A percentile compares a stretch with the other conserved stretches of the same genome.
phyloP scores from a whole-genome alignment of 2,113 vertebrate genomes.

The Indicator indicator region DNA sequence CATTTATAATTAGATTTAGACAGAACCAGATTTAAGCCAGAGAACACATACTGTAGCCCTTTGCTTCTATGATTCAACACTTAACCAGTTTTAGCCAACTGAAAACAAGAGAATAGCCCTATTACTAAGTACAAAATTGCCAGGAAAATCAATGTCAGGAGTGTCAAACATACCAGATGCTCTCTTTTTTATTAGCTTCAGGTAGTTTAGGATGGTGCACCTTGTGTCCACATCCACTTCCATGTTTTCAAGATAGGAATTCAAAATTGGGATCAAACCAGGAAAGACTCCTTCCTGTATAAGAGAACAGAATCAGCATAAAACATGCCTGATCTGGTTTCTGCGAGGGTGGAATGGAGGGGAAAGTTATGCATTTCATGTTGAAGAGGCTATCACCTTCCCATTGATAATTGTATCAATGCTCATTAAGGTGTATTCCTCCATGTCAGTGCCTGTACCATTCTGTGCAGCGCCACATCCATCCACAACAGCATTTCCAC shows the following conservation, averaged over 20 bases:
- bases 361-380: neutral
- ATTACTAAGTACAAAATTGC: neutral
- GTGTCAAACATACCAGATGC: slow-evolving; percentile 86
- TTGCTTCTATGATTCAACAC: neutral
- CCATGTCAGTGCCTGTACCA: slow-evolving; percentile 73
- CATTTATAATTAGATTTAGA: neutral
- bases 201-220: slow-evolving; percentile 96
- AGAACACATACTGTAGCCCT: neutral
- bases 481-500: slow-evolving; percentile 87
- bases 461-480: slow-evolving; percentile 81
- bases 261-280: slow-evolving; percentile 94
- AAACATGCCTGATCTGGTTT: neutral
- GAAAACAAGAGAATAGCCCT: neutral
- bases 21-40: neutral
- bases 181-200: slow-evolving; percentile 97
- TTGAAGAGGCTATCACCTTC: slow-evolving; percentile 80
- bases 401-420: slow-evolving; percentile 99
- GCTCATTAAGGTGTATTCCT: slow-evolving; percentile 93
- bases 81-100: neutral
- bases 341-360: neutral
- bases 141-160: neutral
- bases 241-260: slow-evolving; percentile 98
- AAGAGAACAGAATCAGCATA: slow-evolving; percentile 15
- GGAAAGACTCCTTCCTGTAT: slow-evolving; percentile 93
- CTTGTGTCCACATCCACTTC: slow-evolving; percentile 98